These are phyloP conservation scores for Sphenopsis melanotis DNA, from an alignment of 2,797 vertebrate species.

Conservation along the genomic window DNA sequence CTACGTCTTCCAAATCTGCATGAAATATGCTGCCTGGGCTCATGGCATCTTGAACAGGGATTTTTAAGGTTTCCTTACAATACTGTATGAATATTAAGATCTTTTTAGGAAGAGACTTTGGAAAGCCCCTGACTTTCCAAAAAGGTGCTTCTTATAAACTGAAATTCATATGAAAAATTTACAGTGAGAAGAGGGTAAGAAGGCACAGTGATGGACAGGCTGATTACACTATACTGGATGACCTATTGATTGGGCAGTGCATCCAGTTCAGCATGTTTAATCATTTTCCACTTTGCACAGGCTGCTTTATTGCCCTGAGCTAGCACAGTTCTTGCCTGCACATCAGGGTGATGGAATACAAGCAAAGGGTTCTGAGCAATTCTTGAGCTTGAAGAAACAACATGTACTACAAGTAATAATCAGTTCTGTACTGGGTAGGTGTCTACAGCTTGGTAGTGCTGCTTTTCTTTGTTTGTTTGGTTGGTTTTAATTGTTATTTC, in stretches of 20 bases:
- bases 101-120: background rate
- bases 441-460: background rate
- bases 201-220: background rate
- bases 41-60: background rate
- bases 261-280: background rate
- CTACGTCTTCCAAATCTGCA: background rate
- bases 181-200: background rate
- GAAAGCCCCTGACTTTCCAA: background rate
- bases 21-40: background rate
- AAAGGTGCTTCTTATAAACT: background rate
- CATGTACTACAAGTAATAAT: background rate
- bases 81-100: background rate
- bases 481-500: background rate
- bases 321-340: background rate
- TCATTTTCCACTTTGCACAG: background rate
- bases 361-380: background rate
- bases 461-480: background rate
- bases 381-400: background rate
- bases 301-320: background rate
- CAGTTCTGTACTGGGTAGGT: background rate
- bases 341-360: background rate
- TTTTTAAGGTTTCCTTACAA: background rate
- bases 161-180: background rate
- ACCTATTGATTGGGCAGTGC: background rate
- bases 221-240: background rate